Conservation (phyloP, 1,140 invertebrate genomes). For the Pseudachorutes palmiensis region DNA sequence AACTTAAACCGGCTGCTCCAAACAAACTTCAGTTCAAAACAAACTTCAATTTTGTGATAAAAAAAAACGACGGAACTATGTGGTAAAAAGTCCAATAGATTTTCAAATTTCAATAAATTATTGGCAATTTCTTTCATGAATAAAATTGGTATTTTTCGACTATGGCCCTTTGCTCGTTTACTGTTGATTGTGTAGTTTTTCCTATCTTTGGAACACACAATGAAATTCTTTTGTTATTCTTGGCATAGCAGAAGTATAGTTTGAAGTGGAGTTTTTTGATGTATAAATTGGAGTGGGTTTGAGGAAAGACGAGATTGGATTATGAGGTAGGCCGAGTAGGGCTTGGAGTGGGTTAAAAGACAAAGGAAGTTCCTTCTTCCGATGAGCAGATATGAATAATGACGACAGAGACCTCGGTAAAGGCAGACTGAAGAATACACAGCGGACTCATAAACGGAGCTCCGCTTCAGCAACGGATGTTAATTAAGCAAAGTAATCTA, state of each 20-base stretch:
- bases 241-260: no score
- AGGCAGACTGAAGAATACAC: neutral
- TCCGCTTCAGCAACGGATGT: constrained; percentile 4
- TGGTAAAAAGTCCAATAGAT: no score
- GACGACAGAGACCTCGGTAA: neutral
- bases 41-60: no score
- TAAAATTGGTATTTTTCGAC: constrained; percentile 9
- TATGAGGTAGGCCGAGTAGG: no score
- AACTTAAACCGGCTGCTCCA: no score
- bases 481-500: constrained; percentile 35
- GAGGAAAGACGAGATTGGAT: no score
- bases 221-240: no score
- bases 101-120: constrained; percentile 9
- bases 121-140: neutral
- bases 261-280: no score
- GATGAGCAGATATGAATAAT: neutral
- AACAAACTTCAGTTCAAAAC: no score
- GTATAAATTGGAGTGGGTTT: no score
- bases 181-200: neutral
- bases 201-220: no score
- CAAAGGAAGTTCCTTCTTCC: neutral
- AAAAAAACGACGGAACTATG: no score
- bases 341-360: neutral
- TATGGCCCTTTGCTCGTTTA: neutral
- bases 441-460: neutral